These are phyloP conservation scores for Hipposideros armiger DNA, from an alignment of 2,113 vertebrate genomes.

Conservation along the genomic window DNA sequence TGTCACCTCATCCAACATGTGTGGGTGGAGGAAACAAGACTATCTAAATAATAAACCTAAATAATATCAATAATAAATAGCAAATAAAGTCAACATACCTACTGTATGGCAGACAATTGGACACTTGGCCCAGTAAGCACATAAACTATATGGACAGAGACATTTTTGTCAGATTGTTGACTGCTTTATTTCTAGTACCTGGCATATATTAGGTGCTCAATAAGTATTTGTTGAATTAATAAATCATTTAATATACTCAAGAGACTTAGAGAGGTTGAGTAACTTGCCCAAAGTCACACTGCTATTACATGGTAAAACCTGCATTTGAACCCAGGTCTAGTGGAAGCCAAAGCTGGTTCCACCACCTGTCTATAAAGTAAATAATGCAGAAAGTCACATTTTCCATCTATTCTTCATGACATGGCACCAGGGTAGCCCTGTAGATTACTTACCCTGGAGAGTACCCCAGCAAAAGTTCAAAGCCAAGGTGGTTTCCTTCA, in stretches of 20 bases:
- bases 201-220: not conserved
- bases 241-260: not conserved
- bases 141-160: not conserved
- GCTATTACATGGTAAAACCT: not conserved
- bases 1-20: not conserved
- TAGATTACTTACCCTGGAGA: fast-evolving
- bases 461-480: not conserved
- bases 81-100: not conserved
- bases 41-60: not conserved
- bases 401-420: not conserved
- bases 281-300: not conserved
- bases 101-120: fast-evolving
- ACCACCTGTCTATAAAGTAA: not conserved
- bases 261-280: not conserved
- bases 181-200: not conserved
- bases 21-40: not conserved
- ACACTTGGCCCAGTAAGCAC: not conserved
- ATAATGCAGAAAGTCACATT: not conserved
- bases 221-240: not conserved
- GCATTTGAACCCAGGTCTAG: not conserved
- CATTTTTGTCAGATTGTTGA: not conserved
- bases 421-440: no score
- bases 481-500: not conserved
- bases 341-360: not conserved
- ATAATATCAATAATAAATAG: not conserved